Evolutionary conservation across 2,113 vertebrate genomes (phyloP).

Genomic region (Brachyistius frenatus): DNA sequence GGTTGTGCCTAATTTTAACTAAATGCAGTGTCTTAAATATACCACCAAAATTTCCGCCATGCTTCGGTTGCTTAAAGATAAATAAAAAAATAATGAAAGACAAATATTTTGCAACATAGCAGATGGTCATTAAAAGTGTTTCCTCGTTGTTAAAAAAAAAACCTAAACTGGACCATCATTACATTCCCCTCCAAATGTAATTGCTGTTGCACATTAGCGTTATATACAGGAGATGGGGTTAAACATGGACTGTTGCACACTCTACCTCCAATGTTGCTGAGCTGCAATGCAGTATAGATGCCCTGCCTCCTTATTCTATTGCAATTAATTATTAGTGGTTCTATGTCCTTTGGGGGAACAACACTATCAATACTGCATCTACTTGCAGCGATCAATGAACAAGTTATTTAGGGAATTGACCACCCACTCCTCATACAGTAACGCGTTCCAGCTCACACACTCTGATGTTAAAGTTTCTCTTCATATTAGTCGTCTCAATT

Average conservation of each 20-base stretch:
- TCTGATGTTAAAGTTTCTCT: conserved; percentile 28
- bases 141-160: neutral
- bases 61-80: no score
- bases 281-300: conserved; percentile 77
- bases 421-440: conserved; percentile 25
- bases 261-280: conserved; percentile 34
- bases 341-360: conserved; percentile 75
- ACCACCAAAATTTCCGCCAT: no score
- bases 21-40: no score
- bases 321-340: conserved; percentile 80
- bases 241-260: conserved; percentile 9
- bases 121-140: neutral
- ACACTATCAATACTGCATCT: conserved; percentile 81
- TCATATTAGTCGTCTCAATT: conserved; percentile 23
- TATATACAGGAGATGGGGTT: neutral
- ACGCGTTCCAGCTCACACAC: conserved; percentile 33
- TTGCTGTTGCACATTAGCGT: neutral
- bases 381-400: conserved; percentile 77
- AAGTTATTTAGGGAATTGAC: conserved; percentile 78
- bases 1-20: no score
- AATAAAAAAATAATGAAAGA: no score
- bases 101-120: neutral
- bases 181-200: neutral
- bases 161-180: neutral
- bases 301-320: conserved; percentile 66